Evolutionary conservation across 2,888 invertebrate species (phyloP), one percentile per base, ranked within the genome.

Genomic region (Tachina fera): DNA sequence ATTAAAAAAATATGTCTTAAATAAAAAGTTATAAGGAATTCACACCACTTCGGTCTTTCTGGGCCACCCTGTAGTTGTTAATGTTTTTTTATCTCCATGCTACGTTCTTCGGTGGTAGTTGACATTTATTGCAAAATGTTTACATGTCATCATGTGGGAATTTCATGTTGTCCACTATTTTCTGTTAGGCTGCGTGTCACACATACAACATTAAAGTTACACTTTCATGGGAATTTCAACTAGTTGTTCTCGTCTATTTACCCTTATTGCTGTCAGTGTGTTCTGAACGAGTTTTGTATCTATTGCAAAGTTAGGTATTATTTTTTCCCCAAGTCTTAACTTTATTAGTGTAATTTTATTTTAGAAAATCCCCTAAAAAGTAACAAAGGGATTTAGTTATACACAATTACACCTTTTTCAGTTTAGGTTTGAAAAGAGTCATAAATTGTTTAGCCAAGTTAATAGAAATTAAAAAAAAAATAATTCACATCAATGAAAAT

Each of bases 121-220:
- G 88, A 88, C 88, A 88, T 88, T 88, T 88, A 88, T 88, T 88
- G 88, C 87, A 87, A 88, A 88, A 87, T 88, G 87, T 87, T 88
- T 87, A 84, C 83, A 76, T 83, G 86, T 83, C 86, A 86, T 80
- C 83, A 83, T 87, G 87, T 87, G 87, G 83, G 86, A 86, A 85
- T 87, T 84, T 68, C 83, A 80, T 86, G 83, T 86, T 83, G 83
- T 83, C 86, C 86, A 83, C 75, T 79, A 39, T 75, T 74, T 80
- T 31, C 31, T 71, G 70, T 81, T 83, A 19, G 60, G 71, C 13
- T 10, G 9, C 61, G 49, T 68, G 49, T 79, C 72, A 76, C 49
- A 68, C 61, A 14, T 61, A 53, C 60, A 74, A 68, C 31, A 80
- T 79, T 86, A 72, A 68, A 49, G 83, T 83, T 56, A 72, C 45